Evolutionary conservation across 2,797 vertebrate genomes (phyloP).

Genomic region (Cuculus canorus): DNA sequence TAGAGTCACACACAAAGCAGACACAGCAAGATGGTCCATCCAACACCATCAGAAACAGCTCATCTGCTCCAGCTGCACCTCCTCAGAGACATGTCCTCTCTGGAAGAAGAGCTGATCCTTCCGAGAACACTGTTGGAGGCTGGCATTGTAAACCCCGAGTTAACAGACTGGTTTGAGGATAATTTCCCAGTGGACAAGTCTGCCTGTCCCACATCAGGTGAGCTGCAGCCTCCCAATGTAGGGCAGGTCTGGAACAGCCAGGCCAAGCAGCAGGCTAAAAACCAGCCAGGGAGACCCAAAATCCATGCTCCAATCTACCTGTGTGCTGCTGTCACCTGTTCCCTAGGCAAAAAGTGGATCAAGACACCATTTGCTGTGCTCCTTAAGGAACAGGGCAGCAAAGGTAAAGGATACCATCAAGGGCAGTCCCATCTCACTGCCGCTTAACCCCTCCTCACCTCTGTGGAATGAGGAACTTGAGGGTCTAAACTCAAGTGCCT

Average conservation of each 20-base stretch:
- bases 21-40: neutral
- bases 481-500: accelerated
- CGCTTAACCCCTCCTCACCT: neutral
- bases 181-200: neutral
- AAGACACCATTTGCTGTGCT: neutral
- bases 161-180: neutral
- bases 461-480: accelerated
- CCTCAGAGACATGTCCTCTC: neutral
- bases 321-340: neutral
- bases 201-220: slow-evolving; percentile 20
- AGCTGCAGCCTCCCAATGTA: neutral
- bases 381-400: neutral
- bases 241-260: slow-evolving; percentile 32
- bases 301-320: neutral
- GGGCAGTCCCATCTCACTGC: neutral
- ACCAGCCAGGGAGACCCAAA: slow-evolving; percentile 12
- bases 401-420: slow-evolving; percentile 22
- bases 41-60: neutral
- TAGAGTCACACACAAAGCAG: neutral
- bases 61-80: neutral
- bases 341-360: slow-evolving; percentile 19
- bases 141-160: neutral
- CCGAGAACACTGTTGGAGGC: neutral
- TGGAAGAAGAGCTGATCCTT: neutral
- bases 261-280: neutral